Evolutionary conservation across 2,797 vertebrate genomes (phyloP).

Genomic region (Chanos chanos): DNA sequence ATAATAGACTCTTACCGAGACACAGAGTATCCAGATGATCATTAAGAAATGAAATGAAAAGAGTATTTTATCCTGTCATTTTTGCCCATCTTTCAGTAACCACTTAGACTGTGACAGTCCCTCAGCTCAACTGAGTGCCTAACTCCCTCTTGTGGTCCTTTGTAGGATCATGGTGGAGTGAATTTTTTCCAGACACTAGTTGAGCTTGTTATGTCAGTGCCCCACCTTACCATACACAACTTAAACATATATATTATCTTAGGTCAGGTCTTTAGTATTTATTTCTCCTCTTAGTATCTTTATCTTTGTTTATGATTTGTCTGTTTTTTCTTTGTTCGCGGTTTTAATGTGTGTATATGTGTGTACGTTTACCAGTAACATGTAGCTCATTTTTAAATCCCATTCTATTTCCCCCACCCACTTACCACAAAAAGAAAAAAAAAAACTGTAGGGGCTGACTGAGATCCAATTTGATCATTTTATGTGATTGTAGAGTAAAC

Average conservation of each 20-base stretch:
- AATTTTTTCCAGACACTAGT: constrained; percentile 8
- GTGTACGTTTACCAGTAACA: too few relatives aligned
- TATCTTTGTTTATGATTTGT: too few relatives aligned
- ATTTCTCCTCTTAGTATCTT: too few relatives aligned
- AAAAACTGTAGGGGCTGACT: constrained; percentile 52
- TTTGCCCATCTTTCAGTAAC: constrained; percentile 38
- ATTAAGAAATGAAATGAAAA: constrained; percentile 52
- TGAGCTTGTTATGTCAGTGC: not conserved
- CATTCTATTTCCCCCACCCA: constrained; percentile 63
- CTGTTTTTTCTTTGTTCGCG: too few relatives aligned
- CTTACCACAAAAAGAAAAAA: constrained; percentile 61
- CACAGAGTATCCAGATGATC: constrained; percentile 40
- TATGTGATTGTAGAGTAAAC: constrained; percentile 73
- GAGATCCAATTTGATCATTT: constrained; percentile 68
- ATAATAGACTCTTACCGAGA: constrained; percentile 49
- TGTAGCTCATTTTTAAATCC: constrained; percentile 75
- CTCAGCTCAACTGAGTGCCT: constrained; percentile 55
- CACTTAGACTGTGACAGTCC: constrained; percentile 1
- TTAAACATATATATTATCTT: too few relatives aligned
- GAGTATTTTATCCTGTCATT: constrained; percentile 50
- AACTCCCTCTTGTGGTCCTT: constrained; percentile 76
- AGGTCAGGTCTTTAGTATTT: too few relatives aligned
- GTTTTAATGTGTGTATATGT: too few relatives aligned
- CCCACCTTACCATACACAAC: constrained; percentile 1
- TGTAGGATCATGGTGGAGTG: constrained; percentile 34